Evolutionary conservation across 1,140 invertebrate species (phyloP).

Genomic region (Zeugodacus cucurbitae): DNA sequence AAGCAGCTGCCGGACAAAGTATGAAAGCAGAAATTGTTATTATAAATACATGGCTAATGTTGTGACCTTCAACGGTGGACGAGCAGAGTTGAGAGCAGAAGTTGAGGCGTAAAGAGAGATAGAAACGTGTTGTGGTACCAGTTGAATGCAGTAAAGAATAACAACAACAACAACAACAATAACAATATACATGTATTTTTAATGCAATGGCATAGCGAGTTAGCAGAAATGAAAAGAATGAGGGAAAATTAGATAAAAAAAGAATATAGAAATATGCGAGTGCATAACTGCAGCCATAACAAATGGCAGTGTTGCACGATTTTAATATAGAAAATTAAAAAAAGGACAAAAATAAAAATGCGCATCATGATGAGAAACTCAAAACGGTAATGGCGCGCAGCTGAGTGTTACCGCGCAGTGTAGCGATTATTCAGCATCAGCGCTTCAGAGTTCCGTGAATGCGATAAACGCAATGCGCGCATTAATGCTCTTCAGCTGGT

Average conservation of each 20-base stretch:
- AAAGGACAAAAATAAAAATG: neutral
- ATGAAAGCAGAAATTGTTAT: constrained; percentile 16
- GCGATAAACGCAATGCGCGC: neutral
- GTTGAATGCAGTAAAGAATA: neutral
- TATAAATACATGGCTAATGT: constrained; percentile 29
- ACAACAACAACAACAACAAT: neutral
- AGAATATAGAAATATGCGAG: neutral
- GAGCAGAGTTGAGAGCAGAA: neutral
- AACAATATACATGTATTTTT: neutral
- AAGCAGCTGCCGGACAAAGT: constrained; percentile 24
- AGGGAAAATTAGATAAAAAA: neutral
- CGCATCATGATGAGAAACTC: neutral
- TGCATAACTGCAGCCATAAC: neutral
- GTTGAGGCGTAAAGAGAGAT: neutral
- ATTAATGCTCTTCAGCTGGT: neutral
- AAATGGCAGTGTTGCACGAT: neutral
- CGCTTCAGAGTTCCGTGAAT: neutral
- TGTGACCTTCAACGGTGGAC: neutral
- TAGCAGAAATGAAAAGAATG: neutral
- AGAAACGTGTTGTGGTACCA: neutral
- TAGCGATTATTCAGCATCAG: neutral
- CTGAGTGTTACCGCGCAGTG: neutral
- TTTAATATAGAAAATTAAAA: neutral
- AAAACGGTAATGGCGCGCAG: neutral
- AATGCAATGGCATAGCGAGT: neutral